A percentile compares a stretch with the other conserved stretches of the same genome.
These are phyloP conservation scores for Drosophila neotestacea DNA, from an alignment of 2,888 invertebrate species.

Conservation along the genomic window DNA sequence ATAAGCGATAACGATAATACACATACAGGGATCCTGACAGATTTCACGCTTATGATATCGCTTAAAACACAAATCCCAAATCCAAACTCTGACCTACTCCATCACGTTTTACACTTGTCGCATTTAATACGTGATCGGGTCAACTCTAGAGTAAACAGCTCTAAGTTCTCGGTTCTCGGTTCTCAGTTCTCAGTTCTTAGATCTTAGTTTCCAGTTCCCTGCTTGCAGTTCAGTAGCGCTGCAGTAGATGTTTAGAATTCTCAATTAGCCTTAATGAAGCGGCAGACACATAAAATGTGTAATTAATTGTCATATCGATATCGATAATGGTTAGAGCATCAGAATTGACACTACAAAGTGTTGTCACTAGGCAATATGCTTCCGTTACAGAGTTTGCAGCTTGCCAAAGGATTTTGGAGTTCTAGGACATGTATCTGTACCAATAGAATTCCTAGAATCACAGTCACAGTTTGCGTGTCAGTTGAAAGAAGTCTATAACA, in stretches of 20 bases:
- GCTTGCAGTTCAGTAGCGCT: background rate
- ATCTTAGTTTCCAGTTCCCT: slow-evolving; percentile 2
- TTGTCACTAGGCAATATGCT: slow-evolving; percentile 36
- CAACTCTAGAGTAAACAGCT: slow-evolving; percentile 8
- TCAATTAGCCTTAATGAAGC: slow-evolving; percentile 71
- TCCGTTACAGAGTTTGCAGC: slow-evolving; percentile 38
- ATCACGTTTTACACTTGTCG: slow-evolving; percentile 65
- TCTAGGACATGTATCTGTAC: background rate
- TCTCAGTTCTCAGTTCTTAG: background rate
- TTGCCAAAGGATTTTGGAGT: slow-evolving; percentile 14
- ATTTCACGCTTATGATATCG: slow-evolving; percentile 74
- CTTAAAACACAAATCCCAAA: slow-evolving; percentile 16
- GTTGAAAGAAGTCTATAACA: background rate
- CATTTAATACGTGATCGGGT: slow-evolving; percentile 51
- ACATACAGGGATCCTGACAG: slow-evolving; percentile 40
- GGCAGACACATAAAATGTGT: slow-evolving; percentile 66
- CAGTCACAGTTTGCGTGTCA: background rate
- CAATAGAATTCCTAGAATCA: slow-evolving; percentile 25
- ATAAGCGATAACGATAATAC: slow-evolving; percentile 7
- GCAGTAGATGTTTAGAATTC: slow-evolving; percentile 58
- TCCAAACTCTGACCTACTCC: slow-evolving; percentile 62
- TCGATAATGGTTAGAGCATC: slow-evolving; percentile 30
- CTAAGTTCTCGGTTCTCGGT: background rate
- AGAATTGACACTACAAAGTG: slow-evolving; percentile 1
- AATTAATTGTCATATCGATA: slow-evolving; percentile 69